These are phyloP conservation scores for Microctenopoma lineatum DNA, from an alignment of 2,797 vertebrate species.

Conservation along the genomic window DNA sequence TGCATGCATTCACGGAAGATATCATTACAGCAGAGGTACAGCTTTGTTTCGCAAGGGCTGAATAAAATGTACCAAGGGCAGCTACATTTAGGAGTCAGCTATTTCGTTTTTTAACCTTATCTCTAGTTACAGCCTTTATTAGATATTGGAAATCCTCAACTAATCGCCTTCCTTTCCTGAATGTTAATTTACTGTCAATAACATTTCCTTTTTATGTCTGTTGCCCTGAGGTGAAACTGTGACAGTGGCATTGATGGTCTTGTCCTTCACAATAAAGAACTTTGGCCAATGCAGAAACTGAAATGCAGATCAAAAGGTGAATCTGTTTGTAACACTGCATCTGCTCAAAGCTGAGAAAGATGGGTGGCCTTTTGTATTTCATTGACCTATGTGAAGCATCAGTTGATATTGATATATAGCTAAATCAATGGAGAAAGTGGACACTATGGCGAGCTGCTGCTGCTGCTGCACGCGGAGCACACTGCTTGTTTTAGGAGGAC, in stretches of 20 bases:
- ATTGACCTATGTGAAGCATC: too few species aligned
- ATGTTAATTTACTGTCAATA: conserved; percentile 63
- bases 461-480: too few species aligned
- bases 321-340: not conserved
- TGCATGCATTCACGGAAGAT: conserved; percentile 60
- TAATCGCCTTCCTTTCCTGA: conserved; percentile 45
- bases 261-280: conserved; percentile 40
- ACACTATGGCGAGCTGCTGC: too few species aligned
- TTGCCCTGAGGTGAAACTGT: conserved; percentile 37
- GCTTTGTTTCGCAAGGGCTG: conserved; percentile 63
- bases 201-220: conserved; percentile 37
- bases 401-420: too few species aligned
- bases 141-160: conserved; percentile 62
- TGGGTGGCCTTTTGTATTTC: too few species aligned
- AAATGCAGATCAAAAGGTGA: conserved; percentile 13
- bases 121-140: conserved; percentile 68
- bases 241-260: conserved; percentile 30
- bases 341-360: conserved; percentile 4
- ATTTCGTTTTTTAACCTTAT: conserved; percentile 69
- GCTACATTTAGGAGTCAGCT: conserved; percentile 29
- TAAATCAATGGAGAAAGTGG: too few species aligned
- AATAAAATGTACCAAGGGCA: conserved; percentile 64
- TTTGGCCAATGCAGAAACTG: not conserved
- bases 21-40: conserved; percentile 59
- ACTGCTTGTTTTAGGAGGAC: too few species aligned